Evolutionary conservation across 2,888 invertebrate genomes (phyloP).

Genomic region (Parasteatoda lunata): DNA sequence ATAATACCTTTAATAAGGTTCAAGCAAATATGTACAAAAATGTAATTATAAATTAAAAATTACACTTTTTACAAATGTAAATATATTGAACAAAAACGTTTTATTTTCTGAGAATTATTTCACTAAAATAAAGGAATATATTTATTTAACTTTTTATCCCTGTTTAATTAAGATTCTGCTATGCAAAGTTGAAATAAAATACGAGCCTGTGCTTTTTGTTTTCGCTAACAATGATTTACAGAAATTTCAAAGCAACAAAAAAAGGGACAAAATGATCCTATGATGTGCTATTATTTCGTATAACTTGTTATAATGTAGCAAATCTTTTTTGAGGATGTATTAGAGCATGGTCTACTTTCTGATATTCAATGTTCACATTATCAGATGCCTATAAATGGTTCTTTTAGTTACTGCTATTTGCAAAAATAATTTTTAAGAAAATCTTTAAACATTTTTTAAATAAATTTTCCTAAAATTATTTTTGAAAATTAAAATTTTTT

Average conservation of each 20-base stretch:
- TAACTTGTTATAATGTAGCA: constrained; percentile 25
- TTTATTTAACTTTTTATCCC: background rate
- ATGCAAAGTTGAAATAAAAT: background rate
- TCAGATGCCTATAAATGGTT: constrained; percentile 14
- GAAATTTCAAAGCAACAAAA: background rate
- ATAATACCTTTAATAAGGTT: too few relatives aligned
- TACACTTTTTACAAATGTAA: too few relatives aligned
- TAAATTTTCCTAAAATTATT: too few relatives aligned
- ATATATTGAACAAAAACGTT: too few relatives aligned
- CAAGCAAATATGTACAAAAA: too few relatives aligned
- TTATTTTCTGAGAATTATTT: too few relatives aligned
- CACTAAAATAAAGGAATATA: background rate
- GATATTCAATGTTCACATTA: constrained; percentile 47
- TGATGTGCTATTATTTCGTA: constrained; percentile 21
- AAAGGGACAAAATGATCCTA: background rate
- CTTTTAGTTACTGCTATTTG: background rate
- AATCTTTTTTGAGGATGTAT: constrained; percentile 23
- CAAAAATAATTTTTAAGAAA: background rate
- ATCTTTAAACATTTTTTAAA: background rate
- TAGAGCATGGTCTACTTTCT: constrained; percentile 50
- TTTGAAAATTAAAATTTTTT: background rate
- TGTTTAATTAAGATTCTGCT: background rate
- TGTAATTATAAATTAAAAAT: too few relatives aligned
- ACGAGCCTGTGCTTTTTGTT: constrained; percentile 5
- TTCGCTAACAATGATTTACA: background rate